Percentiles rank a stretch among this genome's conserved stretches.
Evolutionary conservation across 2,797 vertebrate species (phyloP).

Genomic region (Hyperoplus immaculatus): DNA sequence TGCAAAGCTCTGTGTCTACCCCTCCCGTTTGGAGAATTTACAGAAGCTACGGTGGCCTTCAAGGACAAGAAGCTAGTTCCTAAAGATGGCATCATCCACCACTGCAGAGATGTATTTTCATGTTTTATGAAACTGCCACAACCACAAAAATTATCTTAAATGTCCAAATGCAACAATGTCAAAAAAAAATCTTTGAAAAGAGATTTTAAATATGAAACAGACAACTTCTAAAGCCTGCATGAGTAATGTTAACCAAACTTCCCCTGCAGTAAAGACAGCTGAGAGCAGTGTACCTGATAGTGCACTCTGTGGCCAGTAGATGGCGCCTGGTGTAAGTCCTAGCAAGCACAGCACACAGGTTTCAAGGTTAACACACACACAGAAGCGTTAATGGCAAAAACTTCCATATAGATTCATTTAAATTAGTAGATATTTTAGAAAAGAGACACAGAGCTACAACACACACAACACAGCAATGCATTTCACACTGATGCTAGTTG

Average conservation of each 20-base stretch:
- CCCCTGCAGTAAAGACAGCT: constrained; percentile 26
- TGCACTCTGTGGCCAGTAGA: constrained; percentile 92
- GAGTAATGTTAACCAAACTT: background rate
- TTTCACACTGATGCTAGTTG: background rate
- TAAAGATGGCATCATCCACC: no score
- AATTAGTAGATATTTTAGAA: no score
- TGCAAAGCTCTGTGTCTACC: no score
- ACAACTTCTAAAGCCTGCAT: background rate
- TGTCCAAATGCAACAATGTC: background rate
- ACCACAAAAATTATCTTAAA: background rate
- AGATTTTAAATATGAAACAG: background rate
- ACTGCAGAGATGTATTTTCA: background rate
- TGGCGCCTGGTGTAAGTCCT: constrained; percentile 87
- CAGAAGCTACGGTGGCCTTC: no score
- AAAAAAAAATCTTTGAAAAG: background rate
- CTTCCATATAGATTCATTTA: constrained; percentile 14
- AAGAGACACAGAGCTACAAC: constrained; percentile 32
- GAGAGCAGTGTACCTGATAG: constrained; percentile 91
- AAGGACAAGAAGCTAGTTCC: no score
- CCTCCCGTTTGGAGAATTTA: no score
- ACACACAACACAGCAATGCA: constrained; percentile 28
- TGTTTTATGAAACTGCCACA: background rate
- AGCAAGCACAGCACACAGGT: constrained; percentile 71
- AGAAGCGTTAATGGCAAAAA: constrained; percentile 54
- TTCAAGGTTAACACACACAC: constrained; percentile 67